Conservation (phyloP, 2,113 vertebrate species). For the Setophaga kirtlandii region DNA sequence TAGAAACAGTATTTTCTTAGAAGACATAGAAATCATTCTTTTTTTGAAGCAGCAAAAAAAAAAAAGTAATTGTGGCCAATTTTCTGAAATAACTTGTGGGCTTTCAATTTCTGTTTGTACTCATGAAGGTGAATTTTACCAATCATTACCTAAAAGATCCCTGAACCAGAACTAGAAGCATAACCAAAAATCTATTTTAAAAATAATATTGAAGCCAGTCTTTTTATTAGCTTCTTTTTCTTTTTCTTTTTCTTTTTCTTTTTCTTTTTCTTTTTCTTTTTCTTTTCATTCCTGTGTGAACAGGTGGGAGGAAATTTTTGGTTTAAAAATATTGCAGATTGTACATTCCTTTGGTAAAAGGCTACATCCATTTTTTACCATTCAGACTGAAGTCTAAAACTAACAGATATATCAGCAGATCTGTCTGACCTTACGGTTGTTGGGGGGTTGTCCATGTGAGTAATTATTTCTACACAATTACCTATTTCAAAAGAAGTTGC, state of each 20-base stretch:
- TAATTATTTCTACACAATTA: not conserved
- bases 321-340: not conserved
- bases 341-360: not conserved
- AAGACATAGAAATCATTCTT: not conserved
- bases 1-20: constrained; percentile 6
- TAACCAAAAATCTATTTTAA: not conserved
- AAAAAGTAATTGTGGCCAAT: constrained; percentile 1
- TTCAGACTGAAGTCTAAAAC: not conserved
- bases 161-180: not conserved
- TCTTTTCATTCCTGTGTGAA: not conserved
- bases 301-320: not conserved
- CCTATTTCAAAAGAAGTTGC: not conserved
- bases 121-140: not conserved
- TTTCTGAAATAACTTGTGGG: not conserved
- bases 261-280: not conserved
- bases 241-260: no score
- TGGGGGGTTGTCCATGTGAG: not conserved
- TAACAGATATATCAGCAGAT: not conserved
- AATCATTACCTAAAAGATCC: not conserved
- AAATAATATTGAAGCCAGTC: not conserved
- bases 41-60: not conserved
- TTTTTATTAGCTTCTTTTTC: not conserved
- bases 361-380: not conserved
- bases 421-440: not conserved
- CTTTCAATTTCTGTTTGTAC: not conserved